Conservation (phyloP, 2,113 vertebrate species). For the Halichoerus grypus region DNA sequence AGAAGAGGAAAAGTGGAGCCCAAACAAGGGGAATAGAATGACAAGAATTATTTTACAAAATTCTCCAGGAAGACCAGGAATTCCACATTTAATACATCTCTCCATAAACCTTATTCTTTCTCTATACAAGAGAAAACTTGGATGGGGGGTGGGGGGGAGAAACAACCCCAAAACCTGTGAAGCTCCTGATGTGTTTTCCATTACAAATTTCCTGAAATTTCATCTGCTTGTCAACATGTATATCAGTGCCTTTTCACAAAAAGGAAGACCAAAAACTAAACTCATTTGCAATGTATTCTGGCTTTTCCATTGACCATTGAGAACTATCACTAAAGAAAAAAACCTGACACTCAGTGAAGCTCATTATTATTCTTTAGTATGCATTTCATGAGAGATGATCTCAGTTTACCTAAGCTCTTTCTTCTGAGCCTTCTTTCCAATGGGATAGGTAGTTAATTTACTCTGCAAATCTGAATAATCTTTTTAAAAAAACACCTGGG, state of each 20-base stretch:
- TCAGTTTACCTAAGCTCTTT: constrained; percentile 72
- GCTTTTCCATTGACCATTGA: constrained; percentile 68
- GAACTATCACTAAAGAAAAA: constrained; percentile 78
- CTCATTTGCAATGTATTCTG: constrained; percentile 52
- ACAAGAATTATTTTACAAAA: background rate
- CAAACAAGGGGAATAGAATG: background rate
- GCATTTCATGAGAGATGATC: constrained; percentile 77
- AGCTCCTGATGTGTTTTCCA: background rate
- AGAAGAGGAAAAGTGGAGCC: background rate
- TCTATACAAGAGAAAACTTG: background rate
- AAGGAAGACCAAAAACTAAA: constrained; percentile 40
- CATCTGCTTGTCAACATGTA: constrained; percentile 60
- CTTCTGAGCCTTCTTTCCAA: constrained; percentile 65
- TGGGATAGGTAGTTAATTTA: constrained; percentile 71
- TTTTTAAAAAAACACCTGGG: constrained; percentile 51
- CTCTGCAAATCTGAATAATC: background rate
- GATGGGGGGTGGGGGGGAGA: background rate
- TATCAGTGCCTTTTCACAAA: background rate
- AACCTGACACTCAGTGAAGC: constrained; percentile 18
- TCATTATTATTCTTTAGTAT: constrained; percentile 74
- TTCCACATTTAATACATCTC: background rate
- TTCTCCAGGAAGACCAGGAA: background rate
- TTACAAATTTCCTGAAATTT: constrained; percentile 68
- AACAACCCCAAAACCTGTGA: background rate
- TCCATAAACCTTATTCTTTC: background rate